A percentile compares a stretch with the other conserved stretches of the same genome.
Evolutionary conservation across 2,888 invertebrate species (phyloP).

Genomic region (Myopa testacea): DNA sequence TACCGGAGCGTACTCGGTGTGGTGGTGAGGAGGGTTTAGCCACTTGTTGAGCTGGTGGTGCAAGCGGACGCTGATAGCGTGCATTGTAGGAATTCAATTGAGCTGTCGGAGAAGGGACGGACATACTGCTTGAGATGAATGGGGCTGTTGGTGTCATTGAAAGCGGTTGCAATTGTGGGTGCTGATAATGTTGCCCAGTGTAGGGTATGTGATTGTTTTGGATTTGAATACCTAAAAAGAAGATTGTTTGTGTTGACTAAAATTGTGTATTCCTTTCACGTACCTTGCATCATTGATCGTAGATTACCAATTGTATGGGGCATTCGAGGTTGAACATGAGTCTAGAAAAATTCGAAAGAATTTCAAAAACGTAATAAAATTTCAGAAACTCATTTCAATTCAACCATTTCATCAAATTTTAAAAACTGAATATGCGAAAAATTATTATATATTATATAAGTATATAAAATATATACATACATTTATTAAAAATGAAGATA

Average conservation of each 20-base stretch:
- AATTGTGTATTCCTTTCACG: neutral
- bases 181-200: constrained; percentile 45
- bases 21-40: constrained; percentile 27
- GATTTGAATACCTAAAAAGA: constrained; percentile 46
- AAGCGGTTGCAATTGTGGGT: constrained; percentile 36
- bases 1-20: constrained; percentile 24
- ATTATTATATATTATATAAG: no score
- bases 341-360: constrained; percentile 26
- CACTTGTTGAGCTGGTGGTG: constrained; percentile 27
- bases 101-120: constrained; percentile 36
- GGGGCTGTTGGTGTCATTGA: constrained; percentile 28
- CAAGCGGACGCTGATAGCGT: constrained; percentile 47
- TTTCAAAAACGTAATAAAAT: no score
- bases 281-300: constrained; percentile 52
- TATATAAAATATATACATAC: no score
- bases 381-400: no score
- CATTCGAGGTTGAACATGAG: constrained; percentile 48
- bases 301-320: constrained; percentile 53
- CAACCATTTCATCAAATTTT: no score
- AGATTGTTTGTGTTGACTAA: neutral
- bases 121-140: constrained; percentile 39
- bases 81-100: constrained; percentile 46
- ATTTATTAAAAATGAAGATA: no score
- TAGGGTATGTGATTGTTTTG: constrained; percentile 54
- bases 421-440: no score